Conservation (phyloP, 2,888 invertebrate species). For the Eledone cirrhosa region DNA sequence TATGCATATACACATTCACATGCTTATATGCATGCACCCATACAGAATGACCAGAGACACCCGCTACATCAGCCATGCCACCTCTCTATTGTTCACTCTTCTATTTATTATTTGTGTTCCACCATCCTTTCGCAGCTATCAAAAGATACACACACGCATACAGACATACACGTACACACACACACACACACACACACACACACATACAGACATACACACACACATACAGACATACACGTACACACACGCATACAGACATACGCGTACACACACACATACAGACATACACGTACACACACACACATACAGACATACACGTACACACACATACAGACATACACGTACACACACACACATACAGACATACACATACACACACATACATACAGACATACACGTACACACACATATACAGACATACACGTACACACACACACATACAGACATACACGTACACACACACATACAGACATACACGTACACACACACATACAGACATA, state of each 20-base stretch:
- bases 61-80: too few species aligned
- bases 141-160: background rate
- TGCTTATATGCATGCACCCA: background rate
- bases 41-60: too few species aligned
- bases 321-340: background rate
- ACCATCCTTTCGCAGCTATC: too few species aligned
- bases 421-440: background rate
- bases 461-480: background rate
- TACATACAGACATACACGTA: background rate
- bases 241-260: background rate
- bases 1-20: background rate
- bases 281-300: background rate
- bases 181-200: background rate
- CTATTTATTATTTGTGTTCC: too few species aligned
- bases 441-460: background rate
- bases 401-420: background rate
- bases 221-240: background rate
- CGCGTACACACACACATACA: background rate
- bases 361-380: background rate
- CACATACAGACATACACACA: background rate
- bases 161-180: background rate
- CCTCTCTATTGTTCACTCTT: constrained; percentile 1
- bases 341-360: too few species aligned
- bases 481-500: background rate
- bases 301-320: background rate